Evolutionary conservation across 2,797 vertebrate species (phyloP).

Genomic region (Bucorvus abyssinicus): DNA sequence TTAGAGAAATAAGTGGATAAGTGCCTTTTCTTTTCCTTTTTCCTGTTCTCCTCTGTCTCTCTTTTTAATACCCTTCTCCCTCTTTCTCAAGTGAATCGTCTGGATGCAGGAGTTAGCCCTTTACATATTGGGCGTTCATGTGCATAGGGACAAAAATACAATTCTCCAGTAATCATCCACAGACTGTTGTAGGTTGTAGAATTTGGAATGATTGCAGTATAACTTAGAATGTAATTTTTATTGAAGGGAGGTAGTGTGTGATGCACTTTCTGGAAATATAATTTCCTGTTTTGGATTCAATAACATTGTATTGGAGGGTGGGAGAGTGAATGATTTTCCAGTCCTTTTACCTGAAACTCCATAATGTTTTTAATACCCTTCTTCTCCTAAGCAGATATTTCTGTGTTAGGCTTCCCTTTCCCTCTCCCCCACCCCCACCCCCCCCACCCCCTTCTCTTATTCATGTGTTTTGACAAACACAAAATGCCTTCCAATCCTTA

Average conservation of each 20-base stretch:
- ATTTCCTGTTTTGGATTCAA: neutral
- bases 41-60: fast-evolving
- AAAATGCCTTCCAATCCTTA: conserved; percentile 8
- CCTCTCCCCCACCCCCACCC: neutral
- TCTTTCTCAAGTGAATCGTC: neutral
- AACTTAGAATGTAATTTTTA: conserved; percentile 40
- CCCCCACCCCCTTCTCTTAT: neutral
- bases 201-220: conserved; percentile 11
- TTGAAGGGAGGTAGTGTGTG: neutral
- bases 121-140: neutral
- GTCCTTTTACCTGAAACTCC: conserved; percentile 12
- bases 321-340: neutral
- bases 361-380: conserved; percentile 1
- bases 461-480: conserved; percentile 43
- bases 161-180: neutral
- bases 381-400: conserved; percentile 8
- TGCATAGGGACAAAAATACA: neutral
- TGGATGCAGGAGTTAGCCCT: neutral
- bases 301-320: neutral
- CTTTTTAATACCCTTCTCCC: neutral
- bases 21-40: neutral
- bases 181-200: conserved; percentile 21
- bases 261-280: conserved; percentile 16
- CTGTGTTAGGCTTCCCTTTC: conserved; percentile 7
- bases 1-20: conserved; percentile 31